phyloP scores from a whole-genome alignment of 1,140 invertebrate genomes.

The Eriosoma lanigerum region DNA sequence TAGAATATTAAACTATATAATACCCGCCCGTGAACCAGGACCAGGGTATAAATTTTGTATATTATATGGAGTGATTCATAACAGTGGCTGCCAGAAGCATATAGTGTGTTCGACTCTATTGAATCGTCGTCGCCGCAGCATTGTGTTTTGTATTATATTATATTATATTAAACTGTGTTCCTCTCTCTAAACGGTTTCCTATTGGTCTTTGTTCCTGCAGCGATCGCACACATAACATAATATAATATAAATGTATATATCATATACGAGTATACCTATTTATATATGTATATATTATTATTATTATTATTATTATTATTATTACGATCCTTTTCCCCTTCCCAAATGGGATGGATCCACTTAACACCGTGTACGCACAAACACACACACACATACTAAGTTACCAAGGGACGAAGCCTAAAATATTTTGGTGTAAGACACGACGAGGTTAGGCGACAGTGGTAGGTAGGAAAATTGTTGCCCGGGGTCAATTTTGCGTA shows the following conservation, averaged over 20 bases:
- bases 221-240: background rate
- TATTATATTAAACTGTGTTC: conserved; percentile 51
- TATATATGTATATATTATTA: conserved; percentile 4
- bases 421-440: background rate
- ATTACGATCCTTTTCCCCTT: background rate
- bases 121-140: conserved; percentile 33
- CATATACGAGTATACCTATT: background rate
- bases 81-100: conserved; percentile 51
- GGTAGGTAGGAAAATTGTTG: too few relatives aligned
- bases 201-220: conserved; percentile 45
- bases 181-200: conserved; percentile 50
- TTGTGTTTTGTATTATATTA: conserved; percentile 51
- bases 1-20: conserved; percentile 47
- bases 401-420: background rate
- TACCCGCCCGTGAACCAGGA: conserved; percentile 44
- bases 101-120: conserved; percentile 49
- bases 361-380: conserved; percentile 32
- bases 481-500: background rate
- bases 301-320: background rate
- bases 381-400: background rate
- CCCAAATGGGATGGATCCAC: conserved; percentile 16
- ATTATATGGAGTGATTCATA: conserved; percentile 48
- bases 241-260: too few relatives aligned
- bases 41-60: conserved; percentile 50
- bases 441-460: background rate